Evolutionary conservation across 2,888 invertebrate species (phyloP), one percentile per base, ranked within the genome.

Genomic region (Reticulitermes lucifugus): DNA sequence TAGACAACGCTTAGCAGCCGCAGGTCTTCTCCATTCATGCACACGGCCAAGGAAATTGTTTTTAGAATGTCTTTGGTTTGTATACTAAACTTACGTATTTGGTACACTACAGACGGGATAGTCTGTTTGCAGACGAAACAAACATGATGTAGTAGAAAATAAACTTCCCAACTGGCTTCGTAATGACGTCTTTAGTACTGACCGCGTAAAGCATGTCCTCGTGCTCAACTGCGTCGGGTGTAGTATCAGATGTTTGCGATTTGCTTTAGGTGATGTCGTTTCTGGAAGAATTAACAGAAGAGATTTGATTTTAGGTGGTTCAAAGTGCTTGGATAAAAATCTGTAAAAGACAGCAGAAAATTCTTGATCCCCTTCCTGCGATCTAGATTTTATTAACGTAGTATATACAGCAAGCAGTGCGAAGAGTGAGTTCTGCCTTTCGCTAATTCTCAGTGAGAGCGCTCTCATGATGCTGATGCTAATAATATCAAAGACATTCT

Each of bases 351-450:
- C 65, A 10, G 65, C 25, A 65, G 25, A 18, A 12, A 18, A 55
- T 55, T 5, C 18, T 55, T 4, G 60, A 60, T 60, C 60, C 60
- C 60, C 65, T 25, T 25, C n/a, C 65, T 25, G 65, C 25, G 65
- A 65, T 65, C 65, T 10, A 73, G 73, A 73, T 41, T 73, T 73
- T 41, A 73, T 73, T 73, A 73, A 73, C 41, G 2, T 21, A 73
- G 73, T 73, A 73, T 21, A 73, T 73, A 73, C 41, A 73, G 9
- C 0, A 18, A 18, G 55, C 12, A 46, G 9, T 60, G 60, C 6
- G 21, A 46, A n/a, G 60, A 60, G 60, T 18, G 60, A 60, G 60
- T 12, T 65, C 25, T 55, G 55, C 65, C 1, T 46, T 6, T 12
- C 65, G 25, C 65, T 65, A 65, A 65, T 65, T 7, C 65, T 14